Base-by-base conservation (phyloP, 2,888 invertebrate genomes). In the Spilosoma lubricipeda region DNA sequence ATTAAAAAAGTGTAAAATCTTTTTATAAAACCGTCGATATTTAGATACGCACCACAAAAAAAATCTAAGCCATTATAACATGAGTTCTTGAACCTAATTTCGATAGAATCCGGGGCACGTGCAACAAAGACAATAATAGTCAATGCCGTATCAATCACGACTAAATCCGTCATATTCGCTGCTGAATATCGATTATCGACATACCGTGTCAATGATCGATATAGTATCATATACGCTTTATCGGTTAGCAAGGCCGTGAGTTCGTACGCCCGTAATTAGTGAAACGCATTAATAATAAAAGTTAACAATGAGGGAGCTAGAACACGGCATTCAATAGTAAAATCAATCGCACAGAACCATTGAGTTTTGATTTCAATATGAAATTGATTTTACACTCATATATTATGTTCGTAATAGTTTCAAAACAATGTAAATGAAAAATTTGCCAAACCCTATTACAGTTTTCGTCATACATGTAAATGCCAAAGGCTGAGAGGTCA, bases 121-220 rank as follows among this genome's bases (percentile, higher is more conserved):
- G 86, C 84, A 88, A 88, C 89, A 91, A 89, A 93, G 91, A 93
- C 92, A 94, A 91, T 91, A 87, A 87, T 80, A 78, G 77, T 83
- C 95, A 94, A 94, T 95, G 94, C 87, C 94, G 86, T 89, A 88
- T 86, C 74, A 70, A 88, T 91, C 95, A 95, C 95, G 95, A 94
- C 84, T 77, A 85, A 86, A 91, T 90, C 91, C 89, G 90, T 90
- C 90, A 89, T 89, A 86, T 90, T 90, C 87, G 86, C 84, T 82
- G 87, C 83, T 86, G 87, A 88, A 84, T 89, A 89, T 90, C 90
- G 92, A 91, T 88, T 90, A 91, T 90, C 84, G 86, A 85, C 88
- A 91, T 86, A 87, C 86, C 83, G 86, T 86, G 89, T 89, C 90
- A 90, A 89, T 89, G 89, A 92, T 91, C 88, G 88, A 88, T 88